A percentile compares a stretch with the other conserved stretches of the same genome.
These are phyloP conservation scores for Abramis brama DNA, from an alignment of 2,113 vertebrate genomes.

Conservation along the genomic window DNA sequence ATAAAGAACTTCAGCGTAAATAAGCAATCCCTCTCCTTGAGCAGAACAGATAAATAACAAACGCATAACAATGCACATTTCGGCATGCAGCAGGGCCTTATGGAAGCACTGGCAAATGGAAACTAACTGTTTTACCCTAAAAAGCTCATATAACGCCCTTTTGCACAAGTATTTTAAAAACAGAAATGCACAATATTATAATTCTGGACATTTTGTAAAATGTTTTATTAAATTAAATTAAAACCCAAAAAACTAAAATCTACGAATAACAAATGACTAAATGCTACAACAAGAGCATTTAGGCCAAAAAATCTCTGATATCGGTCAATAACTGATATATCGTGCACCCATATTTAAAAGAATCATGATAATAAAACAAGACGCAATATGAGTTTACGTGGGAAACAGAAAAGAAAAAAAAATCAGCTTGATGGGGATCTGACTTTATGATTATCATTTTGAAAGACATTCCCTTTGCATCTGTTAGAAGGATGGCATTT, in stretches of 20 bases:
- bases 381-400: neutral
- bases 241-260: neutral
- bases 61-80: constrained; percentile 28
- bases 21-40: constrained; percentile 47
- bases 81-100: neutral
- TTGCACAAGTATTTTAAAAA: constrained; percentile 45
- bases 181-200: neutral
- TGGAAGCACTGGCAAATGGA: neutral
- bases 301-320: neutral
- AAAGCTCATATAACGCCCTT: neutral
- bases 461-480: constrained; percentile 59
- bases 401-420: neutral
- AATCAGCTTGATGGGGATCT: constrained; percentile 29
- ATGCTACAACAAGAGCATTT: neutral
- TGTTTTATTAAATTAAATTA: neutral
- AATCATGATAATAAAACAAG: neutral
- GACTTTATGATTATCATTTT: constrained; percentile 66
- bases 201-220: neutral
- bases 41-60: constrained; percentile 36
- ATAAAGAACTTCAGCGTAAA: constrained; percentile 63
- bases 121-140: neutral
- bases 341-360: neutral
- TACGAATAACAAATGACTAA: neutral
- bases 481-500: constrained; percentile 64
- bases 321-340: neutral